Evolutionary conservation across 2,113 vertebrate genomes (phyloP), one percentile per base, ranked within the genome.

Genomic region (Argyrosomus japonicus): DNA sequence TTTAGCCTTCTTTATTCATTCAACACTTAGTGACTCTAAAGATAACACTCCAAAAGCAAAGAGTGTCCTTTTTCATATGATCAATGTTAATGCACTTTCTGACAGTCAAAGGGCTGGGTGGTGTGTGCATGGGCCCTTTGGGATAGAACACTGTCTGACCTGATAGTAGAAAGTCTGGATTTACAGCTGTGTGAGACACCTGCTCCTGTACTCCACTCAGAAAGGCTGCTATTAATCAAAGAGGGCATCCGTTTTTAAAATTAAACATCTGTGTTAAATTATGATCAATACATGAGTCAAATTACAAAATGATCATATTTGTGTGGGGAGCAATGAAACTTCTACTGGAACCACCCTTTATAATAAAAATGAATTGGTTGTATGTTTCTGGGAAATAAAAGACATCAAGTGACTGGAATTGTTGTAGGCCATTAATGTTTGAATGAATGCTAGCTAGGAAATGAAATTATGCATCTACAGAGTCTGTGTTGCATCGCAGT

Each of bases 11-110:
- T 36, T 68, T 68, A 40, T 67, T 68, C 3, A 70, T 81, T 67
- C 13, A 54, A 69, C 17, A 51, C 27, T 73, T 15, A 67, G n/a
- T 23, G 21, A 51, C n/a, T 82, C 29, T 72, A 47, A 27, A 68
- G 25, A 67, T 47, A 23, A 53, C 47, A 10, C 47, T 47, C 19
- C 40, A 36, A 79, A 68, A 69, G 54, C 47, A 65, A 73, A 84
- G 69, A 0, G 68, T 77, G 47, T 75, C n/a, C 32, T 79, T 77
- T 89, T 82, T 87, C 36, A 57, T 71, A 45, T 82, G 67, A 85
- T 87, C 86, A 81, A 88, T 87, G 68, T 58, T 87, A 83, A 92
- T 87, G 84, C 61, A 82, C 27, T 90, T 87, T 76, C 53, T 86
- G 78, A 71, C 71, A 70, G 75, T 58, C 40, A 76, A 60, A 70